Evolutionary conservation across 2,797 vertebrate genomes (phyloP).

Genomic region (Megaceryle alcyon): DNA sequence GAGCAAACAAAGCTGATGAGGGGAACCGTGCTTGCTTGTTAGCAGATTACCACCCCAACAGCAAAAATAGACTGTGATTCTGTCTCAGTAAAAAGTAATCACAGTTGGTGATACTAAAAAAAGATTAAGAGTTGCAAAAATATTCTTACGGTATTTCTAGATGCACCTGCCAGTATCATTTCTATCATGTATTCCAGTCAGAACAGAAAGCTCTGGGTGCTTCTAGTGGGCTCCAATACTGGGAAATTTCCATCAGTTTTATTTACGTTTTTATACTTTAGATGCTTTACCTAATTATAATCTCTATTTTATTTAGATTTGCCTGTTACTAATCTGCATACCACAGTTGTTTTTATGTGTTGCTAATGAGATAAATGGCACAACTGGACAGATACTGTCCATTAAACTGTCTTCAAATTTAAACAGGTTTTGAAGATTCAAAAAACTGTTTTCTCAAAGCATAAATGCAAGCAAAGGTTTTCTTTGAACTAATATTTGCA

Average conservation of each 20-base stretch:
- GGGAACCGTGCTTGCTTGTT: neutral
- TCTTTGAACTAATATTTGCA: conserved; percentile 5
- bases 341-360: accelerated
- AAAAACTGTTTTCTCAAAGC: neutral
- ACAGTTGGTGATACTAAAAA: neutral
- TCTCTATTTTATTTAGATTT: neutral
- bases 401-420: neutral
- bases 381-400: neutral
- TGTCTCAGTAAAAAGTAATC: neutral
- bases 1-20: conserved; percentile 10
- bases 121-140: neutral
- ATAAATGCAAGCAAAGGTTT: neutral
- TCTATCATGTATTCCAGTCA: neutral
- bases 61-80: neutral
- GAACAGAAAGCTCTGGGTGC: neutral
- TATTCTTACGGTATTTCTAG: neutral
- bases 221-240: neutral
- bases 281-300: neutral
- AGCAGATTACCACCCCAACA: neutral
- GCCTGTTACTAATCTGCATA: neutral
- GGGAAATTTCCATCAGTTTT: neutral
- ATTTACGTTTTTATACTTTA: neutral
- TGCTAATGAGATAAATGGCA: neutral
- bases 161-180: neutral
- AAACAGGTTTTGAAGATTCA: neutral